phyloP scores from a whole-genome alignment of 2,113 vertebrate species.

The Seriola quinqueradiata region DNA sequence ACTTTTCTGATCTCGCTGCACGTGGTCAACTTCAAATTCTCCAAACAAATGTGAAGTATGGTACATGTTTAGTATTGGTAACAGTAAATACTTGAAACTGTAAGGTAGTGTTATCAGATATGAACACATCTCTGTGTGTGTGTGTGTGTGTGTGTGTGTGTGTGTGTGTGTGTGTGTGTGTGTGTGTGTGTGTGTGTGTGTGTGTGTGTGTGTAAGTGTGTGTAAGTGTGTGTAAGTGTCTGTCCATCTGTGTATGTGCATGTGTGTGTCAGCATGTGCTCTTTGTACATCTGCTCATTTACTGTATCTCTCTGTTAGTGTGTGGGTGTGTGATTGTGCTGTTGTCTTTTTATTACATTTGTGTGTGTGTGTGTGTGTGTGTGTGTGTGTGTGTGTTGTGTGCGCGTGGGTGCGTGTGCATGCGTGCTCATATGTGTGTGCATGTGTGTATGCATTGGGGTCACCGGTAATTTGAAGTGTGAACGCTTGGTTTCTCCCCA shows the following conservation, averaged over 20 bases:
- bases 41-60: not conserved
- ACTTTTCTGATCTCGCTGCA: not conserved
- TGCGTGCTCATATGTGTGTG: constrained; percentile 25
- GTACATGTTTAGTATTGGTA: not conserved
- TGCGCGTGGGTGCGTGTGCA: constrained; percentile 22
- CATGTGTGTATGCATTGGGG: constrained; percentile 49
- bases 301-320: constrained; percentile 27
- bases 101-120: constrained; percentile 1
- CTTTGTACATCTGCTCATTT: constrained; percentile 64
- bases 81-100: not conserved
- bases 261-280: constrained; percentile 68
- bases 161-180: constrained; percentile 44
- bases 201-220: constrained; percentile 8
- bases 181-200: constrained; percentile 55
- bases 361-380: constrained; percentile 33
- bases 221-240: constrained; percentile 1
- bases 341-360: constrained; percentile 28
- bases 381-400: constrained; percentile 30
- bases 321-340: constrained; percentile 30
- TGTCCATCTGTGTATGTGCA: constrained; percentile 54
- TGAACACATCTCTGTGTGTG: constrained; percentile 6
- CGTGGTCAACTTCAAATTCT: not conserved
- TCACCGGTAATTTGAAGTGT: constrained; percentile 82
- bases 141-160: constrained; percentile 3
- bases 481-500: constrained; percentile 82